These are phyloP conservation scores for Cyphomyrus discorhynchus DNA, from an alignment of 2,113 vertebrate species.

Conservation along the genomic window DNA sequence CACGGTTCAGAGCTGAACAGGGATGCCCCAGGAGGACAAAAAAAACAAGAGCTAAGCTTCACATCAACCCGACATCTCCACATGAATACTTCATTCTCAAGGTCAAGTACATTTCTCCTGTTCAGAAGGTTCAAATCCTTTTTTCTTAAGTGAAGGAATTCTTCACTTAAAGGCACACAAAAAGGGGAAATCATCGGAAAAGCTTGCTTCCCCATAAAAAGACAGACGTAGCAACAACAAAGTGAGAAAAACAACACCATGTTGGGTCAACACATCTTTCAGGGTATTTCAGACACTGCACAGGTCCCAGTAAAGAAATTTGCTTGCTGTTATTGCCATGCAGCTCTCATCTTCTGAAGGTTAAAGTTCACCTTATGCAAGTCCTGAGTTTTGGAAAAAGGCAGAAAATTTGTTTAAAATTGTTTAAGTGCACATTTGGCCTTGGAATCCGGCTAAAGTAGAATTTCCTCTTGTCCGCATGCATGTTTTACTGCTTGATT, in stretches of 20 bases:
- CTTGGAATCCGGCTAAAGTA: background rate
- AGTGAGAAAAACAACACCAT: background rate
- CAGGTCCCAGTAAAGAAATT: background rate
- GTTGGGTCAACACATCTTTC: background rate
- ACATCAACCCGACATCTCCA: background rate
- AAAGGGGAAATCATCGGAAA: background rate
- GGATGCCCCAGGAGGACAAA: background rate
- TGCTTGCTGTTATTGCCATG: background rate
- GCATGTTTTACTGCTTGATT: background rate
- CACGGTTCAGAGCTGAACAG: background rate
- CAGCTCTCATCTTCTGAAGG: background rate
- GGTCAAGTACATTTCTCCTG: background rate
- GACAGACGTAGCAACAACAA: background rate
- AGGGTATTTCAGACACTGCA: background rate
- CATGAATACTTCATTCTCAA: background rate
- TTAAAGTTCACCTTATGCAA: background rate
- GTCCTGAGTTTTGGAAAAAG: background rate
- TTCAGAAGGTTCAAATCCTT: background rate
- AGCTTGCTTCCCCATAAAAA: background rate
- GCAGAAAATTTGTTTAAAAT: background rate
- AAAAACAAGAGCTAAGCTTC: background rate
- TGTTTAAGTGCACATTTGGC: background rate
- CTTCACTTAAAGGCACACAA: conserved; percentile 11
- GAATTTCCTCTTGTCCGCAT: background rate
- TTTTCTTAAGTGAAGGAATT: background rate